phyloP scores from a whole-genome alignment of 2,888 invertebrate genomes.

The Urechis unicinctus region DNA sequence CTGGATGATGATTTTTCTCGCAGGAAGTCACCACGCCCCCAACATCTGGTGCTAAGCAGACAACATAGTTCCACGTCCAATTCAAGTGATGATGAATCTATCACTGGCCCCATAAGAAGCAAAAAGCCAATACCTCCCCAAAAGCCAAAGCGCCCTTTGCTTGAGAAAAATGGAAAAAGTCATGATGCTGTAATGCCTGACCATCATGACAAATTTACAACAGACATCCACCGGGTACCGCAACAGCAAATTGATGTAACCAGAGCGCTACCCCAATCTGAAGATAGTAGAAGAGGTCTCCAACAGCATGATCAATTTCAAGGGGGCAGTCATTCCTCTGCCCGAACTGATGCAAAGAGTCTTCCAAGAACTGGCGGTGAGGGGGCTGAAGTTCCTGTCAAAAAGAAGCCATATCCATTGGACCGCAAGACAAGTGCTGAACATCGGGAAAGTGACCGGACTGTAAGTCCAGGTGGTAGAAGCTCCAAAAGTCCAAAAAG shows the following conservation, averaged over 20 bases:
- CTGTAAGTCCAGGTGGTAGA: slow-evolving; percentile 14
- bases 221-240: neutral
- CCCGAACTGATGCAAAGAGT: neutral
- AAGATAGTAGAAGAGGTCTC: too few species aligned
- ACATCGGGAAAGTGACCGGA: slow-evolving; percentile 11
- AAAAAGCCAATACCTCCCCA: neutral
- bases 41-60: slow-evolving; percentile 35
- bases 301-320: too few species aligned
- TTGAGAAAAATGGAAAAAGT: too few species aligned
- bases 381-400: slow-evolving; percentile 1
- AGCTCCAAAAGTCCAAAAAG: slow-evolving; percentile 15
- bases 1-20: neutral
- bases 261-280: neutral
- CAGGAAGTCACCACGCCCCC: slow-evolving; percentile 22
- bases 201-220: neutral
- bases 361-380: neutral
- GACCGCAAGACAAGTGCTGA: slow-evolving; percentile 12
- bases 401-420: slow-evolving; percentile 18
- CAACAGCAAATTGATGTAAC: too few species aligned
- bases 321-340: too few species aligned
- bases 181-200: neutral
- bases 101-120: neutral
- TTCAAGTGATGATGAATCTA: slow-evolving; percentile 23
- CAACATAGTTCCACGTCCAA: slow-evolving; percentile 39
- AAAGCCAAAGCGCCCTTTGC: neutral